These are phyloP conservation scores for Lucinisca nassula DNA, from an alignment of 2,888 invertebrate species.

Conservation along the genomic window DNA sequence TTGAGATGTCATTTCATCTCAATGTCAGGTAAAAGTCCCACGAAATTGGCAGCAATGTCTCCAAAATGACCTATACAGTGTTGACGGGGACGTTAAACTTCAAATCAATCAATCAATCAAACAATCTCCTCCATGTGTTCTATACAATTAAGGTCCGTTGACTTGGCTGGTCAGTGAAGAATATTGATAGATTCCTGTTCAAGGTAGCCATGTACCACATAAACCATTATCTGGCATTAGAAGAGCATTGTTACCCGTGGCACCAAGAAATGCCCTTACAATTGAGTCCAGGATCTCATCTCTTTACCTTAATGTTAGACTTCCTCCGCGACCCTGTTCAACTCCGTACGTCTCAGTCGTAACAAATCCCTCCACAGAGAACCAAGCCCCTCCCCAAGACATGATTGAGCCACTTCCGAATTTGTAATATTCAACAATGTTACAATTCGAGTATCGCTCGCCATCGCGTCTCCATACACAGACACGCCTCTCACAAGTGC, in stretches of 20 bases:
- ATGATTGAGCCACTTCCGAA: background rate
- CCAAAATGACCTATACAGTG: no score
- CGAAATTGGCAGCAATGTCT: no score
- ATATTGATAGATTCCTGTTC: constrained; percentile 12
- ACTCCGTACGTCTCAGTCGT: background rate
- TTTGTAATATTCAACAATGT: background rate
- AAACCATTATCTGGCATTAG: constrained; percentile 24
- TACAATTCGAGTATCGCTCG: background rate
- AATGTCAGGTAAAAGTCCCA: no score
- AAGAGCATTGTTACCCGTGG: background rate
- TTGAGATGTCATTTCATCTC: no score
- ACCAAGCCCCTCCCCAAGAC: background rate
- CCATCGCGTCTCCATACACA: constrained; percentile 5
- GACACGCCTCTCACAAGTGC: constrained; percentile 6
- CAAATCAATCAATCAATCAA: no score
- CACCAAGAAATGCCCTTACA: background rate
- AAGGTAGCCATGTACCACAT: constrained; percentile 7
- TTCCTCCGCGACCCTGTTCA: background rate
- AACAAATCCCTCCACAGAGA: background rate
- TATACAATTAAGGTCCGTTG: constrained; percentile 4
- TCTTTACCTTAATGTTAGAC: background rate
- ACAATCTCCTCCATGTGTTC: background rate
- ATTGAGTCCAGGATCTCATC: constrained; percentile 13
- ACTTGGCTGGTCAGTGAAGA: constrained; percentile 17
- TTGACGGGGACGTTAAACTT: no score